A percentile compares a stretch with the other conserved stretches of the same genome.
Evolutionary conservation across 2,797 vertebrate genomes (phyloP).

Genomic region (Amazona ochrocephala): DNA sequence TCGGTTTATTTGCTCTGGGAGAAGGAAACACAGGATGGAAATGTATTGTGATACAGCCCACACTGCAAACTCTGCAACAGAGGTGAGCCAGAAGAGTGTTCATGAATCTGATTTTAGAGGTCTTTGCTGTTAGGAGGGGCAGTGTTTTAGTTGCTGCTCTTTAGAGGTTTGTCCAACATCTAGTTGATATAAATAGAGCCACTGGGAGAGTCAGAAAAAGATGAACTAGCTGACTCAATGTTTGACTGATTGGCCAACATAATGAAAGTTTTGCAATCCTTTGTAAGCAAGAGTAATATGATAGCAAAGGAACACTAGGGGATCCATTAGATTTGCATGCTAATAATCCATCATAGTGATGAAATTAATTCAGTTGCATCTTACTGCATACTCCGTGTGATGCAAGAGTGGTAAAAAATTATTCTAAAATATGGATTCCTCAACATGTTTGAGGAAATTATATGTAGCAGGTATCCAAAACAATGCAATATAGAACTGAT

Average conservation of each 20-base stretch:
- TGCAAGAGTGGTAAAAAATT: neutral
- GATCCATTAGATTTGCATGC: conserved; percentile 56
- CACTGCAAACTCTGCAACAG: neutral
- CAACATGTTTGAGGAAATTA: neutral
- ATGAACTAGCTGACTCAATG: neutral
- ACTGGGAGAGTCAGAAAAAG: conserved; percentile 8
- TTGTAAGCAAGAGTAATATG: conserved; percentile 26
- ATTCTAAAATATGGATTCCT: neutral
- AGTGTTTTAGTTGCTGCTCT: neutral
- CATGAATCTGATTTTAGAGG: neutral
- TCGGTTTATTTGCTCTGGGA: conserved; percentile 51
- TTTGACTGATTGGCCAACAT: conserved; percentile 45
- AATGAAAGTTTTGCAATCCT: conserved; percentile 54
- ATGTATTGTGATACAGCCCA: neutral
- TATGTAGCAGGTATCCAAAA: neutral
- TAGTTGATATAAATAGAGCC: neutral
- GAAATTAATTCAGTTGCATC: conserved; percentile 41
- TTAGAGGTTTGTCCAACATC: neutral
- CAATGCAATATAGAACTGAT: neutral
- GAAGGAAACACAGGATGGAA: neutral
- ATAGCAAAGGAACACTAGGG: conserved; percentile 35
- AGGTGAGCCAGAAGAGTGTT: neutral
- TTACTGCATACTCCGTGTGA: neutral
- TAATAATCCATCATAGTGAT: conserved; percentile 43
- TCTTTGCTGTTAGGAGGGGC: neutral